phyloP scores from a whole-genome alignment of 2,888 invertebrate species.

The Microchrysa polita region DNA sequence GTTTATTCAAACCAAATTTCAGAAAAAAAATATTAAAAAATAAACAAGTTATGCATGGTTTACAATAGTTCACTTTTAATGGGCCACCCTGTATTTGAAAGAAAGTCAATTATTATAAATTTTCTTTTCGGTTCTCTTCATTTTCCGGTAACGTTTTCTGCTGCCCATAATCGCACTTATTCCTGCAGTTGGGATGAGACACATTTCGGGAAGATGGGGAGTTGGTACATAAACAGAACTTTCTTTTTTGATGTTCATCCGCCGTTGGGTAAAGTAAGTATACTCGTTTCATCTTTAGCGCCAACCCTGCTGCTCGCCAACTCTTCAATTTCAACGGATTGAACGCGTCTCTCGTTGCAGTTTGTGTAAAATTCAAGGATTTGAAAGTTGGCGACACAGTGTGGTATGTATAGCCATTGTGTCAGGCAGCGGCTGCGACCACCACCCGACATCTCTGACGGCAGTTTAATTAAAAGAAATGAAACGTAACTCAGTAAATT shows the following conservation, averaged over 20 bases:
- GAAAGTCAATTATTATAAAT: slow-evolving; percentile 20
- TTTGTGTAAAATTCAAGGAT: background rate
- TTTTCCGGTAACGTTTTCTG: background rate
- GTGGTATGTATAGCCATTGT: background rate
- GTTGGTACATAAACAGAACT: slow-evolving; percentile 97
- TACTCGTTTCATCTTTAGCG: slow-evolving; percentile 40
- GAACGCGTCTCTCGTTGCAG: background rate
- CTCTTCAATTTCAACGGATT: background rate
- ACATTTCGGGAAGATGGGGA: slow-evolving; percentile 98
- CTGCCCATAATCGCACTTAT: slow-evolving; percentile 40
- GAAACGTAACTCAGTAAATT: slow-evolving; percentile 22
- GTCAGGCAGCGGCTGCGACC: background rate
- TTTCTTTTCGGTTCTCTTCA: background rate
- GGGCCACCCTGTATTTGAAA: too few species aligned
- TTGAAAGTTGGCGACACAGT: slow-evolving; percentile 1
- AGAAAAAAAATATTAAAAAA: too few species aligned
- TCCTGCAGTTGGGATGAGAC: slow-evolving; percentile 92
- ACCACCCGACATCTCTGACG: slow-evolving; percentile 3
- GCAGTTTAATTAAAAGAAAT: slow-evolving; percentile 38
- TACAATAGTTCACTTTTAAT: too few species aligned
- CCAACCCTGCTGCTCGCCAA: background rate
- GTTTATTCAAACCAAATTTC: too few species aligned
- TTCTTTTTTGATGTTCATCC: slow-evolving; percentile 99
- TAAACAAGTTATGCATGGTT: too few species aligned
- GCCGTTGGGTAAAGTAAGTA: slow-evolving; percentile 88